Percentiles rank a stretch among this genome's conserved stretches.
phyloP scores from a whole-genome alignment of 1,140 invertebrate species.

The Nymphalis io region DNA sequence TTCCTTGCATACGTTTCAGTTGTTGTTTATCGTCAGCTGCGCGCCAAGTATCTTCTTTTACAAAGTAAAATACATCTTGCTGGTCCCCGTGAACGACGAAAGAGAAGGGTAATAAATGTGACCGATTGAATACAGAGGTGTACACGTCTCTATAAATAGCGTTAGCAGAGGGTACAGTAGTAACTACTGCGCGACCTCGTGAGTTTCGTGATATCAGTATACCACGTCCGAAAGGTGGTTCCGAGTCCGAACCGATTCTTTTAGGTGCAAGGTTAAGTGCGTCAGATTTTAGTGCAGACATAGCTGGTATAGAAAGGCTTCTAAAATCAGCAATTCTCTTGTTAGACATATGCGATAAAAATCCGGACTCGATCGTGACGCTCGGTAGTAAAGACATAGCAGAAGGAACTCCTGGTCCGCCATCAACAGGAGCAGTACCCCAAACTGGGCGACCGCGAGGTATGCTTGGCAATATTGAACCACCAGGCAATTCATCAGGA shows the following conservation, averaged over 20 bases:
- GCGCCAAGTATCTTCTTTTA: constrained; percentile 94
- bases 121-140: constrained; percentile 96
- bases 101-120: constrained; percentile 92
- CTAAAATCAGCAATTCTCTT: constrained; percentile 87
- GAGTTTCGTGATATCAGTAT: constrained; percentile 91
- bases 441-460: constrained; percentile 82
- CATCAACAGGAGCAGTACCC: constrained; percentile 79
- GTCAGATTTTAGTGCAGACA: constrained; percentile 88
- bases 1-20: constrained; percentile 92
- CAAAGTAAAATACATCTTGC: constrained; percentile 97
- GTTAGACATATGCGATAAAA: constrained; percentile 88
- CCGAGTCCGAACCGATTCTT: constrained; percentile 87
- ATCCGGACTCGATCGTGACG: constrained; percentile 88
- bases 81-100: constrained; percentile 93
- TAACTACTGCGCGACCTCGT: constrained; percentile 91
- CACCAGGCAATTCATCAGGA: constrained; percentile 83
- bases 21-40: constrained; percentile 93
- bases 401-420: constrained; percentile 74
- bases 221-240: constrained; percentile 94
- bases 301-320: constrained; percentile 86
- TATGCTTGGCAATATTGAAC: constrained; percentile 82
- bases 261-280: constrained; percentile 86
- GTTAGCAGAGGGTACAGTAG: constrained; percentile 92
- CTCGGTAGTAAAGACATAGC: constrained; percentile 79
- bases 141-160: constrained; percentile 95